phyloP scores from a whole-genome alignment of 2,797 vertebrate species.

The Mus caroli region DNA sequence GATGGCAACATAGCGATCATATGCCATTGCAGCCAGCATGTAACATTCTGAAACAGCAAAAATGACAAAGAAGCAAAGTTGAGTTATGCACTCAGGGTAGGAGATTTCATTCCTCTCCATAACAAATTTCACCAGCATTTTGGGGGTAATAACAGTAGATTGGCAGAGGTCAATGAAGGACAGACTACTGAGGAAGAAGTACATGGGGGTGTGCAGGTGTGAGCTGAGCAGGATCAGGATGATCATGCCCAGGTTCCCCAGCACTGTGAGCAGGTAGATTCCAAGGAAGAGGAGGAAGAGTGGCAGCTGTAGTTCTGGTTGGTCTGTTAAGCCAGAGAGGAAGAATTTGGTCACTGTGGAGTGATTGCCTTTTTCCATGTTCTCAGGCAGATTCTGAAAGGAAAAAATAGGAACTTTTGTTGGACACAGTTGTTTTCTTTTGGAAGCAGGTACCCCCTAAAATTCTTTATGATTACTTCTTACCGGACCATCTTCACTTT shows the following conservation, averaged over 20 bases:
- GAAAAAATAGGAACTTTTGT: no score
- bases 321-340: constrained; percentile 35
- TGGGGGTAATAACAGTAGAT: constrained; percentile 66
- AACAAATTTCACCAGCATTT: constrained; percentile 69
- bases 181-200: constrained; percentile 74
- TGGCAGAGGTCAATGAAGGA: constrained; percentile 75
- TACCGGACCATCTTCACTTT: not conserved
- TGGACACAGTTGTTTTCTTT: no score
- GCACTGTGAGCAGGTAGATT: constrained; percentile 53
- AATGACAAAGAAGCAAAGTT: constrained; percentile 74
- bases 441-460: not conserved
- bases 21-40: constrained; percentile 80
- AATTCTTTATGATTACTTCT: not conserved
- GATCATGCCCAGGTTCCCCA: constrained; percentile 75
- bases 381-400: not conserved
- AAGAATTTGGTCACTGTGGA: constrained; percentile 12
- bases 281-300: constrained; percentile 67
- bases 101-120: constrained; percentile 9
- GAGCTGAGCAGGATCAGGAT: constrained; percentile 44
- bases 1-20: constrained; percentile 73
- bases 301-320: constrained; percentile 52
- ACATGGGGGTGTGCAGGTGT: constrained; percentile 73
- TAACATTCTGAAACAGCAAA: constrained; percentile 77
- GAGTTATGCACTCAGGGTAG: constrained; percentile 61
- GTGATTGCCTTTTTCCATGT: not conserved